Conservation (phyloP, 2,888 invertebrate species). For the Cephalotes varians region DNA sequence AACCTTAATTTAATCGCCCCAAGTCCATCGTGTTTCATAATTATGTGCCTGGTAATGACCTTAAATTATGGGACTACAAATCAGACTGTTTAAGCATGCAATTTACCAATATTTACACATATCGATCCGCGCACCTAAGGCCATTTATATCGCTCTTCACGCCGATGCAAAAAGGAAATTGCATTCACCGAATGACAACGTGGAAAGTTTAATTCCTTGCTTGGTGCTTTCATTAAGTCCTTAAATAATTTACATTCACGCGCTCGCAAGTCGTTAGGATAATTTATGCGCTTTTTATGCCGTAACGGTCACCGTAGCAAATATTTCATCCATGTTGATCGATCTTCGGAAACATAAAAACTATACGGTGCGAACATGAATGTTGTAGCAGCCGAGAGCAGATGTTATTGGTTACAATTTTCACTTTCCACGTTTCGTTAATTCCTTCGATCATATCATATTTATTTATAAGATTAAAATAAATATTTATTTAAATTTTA, state of each 20-base stretch:
- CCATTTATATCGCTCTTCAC: slow-evolving; percentile 33
- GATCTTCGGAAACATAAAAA: slow-evolving; percentile 21
- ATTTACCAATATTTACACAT: slow-evolving; percentile 51
- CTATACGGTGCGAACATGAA: neutral
- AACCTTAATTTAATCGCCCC: slow-evolving; percentile 46
- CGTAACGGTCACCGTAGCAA: slow-evolving; percentile 26
- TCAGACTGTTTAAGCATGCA: slow-evolving; percentile 46
- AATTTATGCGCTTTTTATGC: slow-evolving; percentile 49
- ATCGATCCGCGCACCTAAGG: slow-evolving; percentile 34
- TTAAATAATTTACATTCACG: slow-evolving; percentile 51
- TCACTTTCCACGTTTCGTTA: neutral
- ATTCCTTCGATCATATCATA: neutral
- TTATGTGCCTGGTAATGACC: slow-evolving; percentile 49
- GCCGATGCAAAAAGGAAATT: slow-evolving; percentile 46
- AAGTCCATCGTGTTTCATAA: slow-evolving; percentile 35
- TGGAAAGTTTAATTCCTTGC: slow-evolving; percentile 47
- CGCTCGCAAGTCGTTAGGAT: slow-evolving; percentile 25
- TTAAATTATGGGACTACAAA: slow-evolving; percentile 52
- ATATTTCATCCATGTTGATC: slow-evolving; percentile 38
- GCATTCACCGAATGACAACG: slow-evolving; percentile 48
- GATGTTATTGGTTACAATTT: neutral
- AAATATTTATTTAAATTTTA: slow-evolving; percentile 16
- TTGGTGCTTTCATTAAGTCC: slow-evolving; percentile 44
- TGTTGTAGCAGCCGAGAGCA: neutral
- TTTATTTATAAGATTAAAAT: slow-evolving; percentile 5